Evolutionary conservation across 2,113 vertebrate species (phyloP).

Genomic region (Tetrao urogallus): DNA sequence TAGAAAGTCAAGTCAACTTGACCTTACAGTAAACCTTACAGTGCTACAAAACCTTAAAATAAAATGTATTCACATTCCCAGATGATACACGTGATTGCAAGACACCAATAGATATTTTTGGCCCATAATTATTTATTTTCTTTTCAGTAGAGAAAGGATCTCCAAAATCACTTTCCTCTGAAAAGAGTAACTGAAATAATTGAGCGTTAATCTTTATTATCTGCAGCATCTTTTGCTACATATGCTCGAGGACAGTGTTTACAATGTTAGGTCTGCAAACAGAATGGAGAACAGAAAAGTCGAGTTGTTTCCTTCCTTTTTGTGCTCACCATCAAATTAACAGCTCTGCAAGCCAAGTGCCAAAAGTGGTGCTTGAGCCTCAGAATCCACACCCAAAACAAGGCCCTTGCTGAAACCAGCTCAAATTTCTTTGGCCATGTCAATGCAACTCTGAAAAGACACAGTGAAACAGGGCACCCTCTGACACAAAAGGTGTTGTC

Average conservation of each 20-base stretch:
- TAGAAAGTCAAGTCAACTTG: conserved; percentile 9
- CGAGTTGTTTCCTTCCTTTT: background rate
- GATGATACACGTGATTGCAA: background rate
- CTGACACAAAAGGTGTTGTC: background rate
- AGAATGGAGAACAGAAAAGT: background rate
- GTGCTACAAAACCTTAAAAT: background rate
- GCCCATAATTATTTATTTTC: conserved; percentile 40
- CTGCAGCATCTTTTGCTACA: background rate
- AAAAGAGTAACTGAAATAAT: conserved; percentile 11
- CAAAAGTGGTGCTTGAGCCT: conserved; percentile 6
- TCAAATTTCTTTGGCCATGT: background rate
- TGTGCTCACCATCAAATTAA: background rate
- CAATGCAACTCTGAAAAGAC: background rate
- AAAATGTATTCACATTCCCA: background rate
- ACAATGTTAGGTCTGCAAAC: background rate
- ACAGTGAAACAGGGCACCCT: background rate
- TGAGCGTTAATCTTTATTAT: conserved; percentile 18
- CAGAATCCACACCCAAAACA: background rate
- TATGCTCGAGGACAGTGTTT: background rate
- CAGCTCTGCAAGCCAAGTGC: background rate
- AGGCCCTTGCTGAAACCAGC: background rate
- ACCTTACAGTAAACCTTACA: background rate
- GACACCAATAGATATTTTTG: conserved; percentile 34
- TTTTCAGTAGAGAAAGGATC: background rate
- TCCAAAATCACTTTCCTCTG: conserved; percentile 17